Evolutionary conservation across 2,797 vertebrate genomes (phyloP).

Genomic region (Cossypha heuglini): DNA sequence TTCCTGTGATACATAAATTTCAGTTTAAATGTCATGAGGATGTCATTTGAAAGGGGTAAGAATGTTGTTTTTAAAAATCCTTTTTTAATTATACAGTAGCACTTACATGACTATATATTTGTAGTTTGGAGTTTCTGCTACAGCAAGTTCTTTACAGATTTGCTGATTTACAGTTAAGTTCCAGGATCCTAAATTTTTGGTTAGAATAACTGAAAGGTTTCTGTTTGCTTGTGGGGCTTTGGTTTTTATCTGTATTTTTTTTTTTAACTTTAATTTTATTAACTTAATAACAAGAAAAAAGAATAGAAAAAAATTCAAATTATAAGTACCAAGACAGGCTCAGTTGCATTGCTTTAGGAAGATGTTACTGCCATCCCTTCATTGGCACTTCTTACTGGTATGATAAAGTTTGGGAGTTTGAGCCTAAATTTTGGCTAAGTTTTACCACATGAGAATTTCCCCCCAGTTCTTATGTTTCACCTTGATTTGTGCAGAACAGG

Average conservation of each 20-base stretch:
- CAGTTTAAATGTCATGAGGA: background rate
- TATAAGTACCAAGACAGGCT: background rate
- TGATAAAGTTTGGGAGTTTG: background rate
- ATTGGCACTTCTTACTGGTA: background rate
- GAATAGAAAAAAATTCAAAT: background rate
- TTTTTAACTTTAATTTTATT: background rate
- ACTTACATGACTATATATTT: background rate
- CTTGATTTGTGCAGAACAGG: background rate
- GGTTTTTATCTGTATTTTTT: background rate
- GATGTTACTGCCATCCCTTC: background rate
- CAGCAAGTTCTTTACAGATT: background rate
- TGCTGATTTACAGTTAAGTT: background rate
- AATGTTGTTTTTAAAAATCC: background rate
- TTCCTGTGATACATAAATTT: background rate
- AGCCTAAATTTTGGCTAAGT: background rate
- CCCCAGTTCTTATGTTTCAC: background rate
- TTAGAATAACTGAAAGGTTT: background rate
- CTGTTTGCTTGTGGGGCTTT: background rate
- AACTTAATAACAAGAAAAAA: background rate
- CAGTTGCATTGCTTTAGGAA: background rate
- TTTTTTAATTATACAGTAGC: background rate
- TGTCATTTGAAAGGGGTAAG: background rate
- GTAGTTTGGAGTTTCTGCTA: background rate
- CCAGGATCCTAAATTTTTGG: background rate
- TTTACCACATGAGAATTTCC: background rate